These are phyloP conservation scores for Macrophya annulata DNA, from an alignment of 2,888 invertebrate genomes.

Conservation along the genomic window DNA sequence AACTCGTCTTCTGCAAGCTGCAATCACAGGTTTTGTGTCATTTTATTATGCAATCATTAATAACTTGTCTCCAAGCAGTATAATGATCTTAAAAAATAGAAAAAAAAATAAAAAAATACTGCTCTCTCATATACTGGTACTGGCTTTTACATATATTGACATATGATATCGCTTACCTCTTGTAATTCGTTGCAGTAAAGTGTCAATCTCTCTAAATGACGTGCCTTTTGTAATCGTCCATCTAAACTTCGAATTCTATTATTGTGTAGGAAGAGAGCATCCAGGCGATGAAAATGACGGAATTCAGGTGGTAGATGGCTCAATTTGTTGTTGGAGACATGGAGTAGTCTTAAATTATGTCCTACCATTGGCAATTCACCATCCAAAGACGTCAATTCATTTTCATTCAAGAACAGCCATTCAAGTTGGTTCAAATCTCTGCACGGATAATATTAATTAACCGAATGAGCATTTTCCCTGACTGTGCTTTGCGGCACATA, in stretches of 20 bases:
- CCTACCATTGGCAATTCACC: constrained; percentile 88
- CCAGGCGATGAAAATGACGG: constrained; percentile 85
- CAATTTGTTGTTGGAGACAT: constrained; percentile 88
- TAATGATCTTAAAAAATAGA: neutral
- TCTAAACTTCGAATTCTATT: constrained; percentile 88
- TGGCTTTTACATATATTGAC: neutral
- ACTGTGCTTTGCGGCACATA: neutral
- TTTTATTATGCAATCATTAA: neutral
- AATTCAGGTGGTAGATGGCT: constrained; percentile 87
- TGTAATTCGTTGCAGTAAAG: constrained; percentile 89
- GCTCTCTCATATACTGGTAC: neutral
- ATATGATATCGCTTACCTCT: constrained; percentile 81
- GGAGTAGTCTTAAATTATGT: constrained; percentile 85
- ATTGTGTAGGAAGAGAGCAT: constrained; percentile 87
- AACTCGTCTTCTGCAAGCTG: constrained; percentile 90
- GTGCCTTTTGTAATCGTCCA: constrained; percentile 87
- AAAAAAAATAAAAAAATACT: neutral
- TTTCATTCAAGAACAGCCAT: constrained; percentile 90
- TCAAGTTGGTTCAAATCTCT: constrained; percentile 86
- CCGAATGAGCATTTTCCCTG: neutral
- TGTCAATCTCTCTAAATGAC: constrained; percentile 85
- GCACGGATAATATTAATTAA: constrained; percentile 62
- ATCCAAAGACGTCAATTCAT: constrained; percentile 88
- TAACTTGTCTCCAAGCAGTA: neutral
- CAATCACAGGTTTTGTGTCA: constrained; percentile 4